phyloP scores from a whole-genome alignment of 2,797 vertebrate species.

The Ciconia nigra region DNA sequence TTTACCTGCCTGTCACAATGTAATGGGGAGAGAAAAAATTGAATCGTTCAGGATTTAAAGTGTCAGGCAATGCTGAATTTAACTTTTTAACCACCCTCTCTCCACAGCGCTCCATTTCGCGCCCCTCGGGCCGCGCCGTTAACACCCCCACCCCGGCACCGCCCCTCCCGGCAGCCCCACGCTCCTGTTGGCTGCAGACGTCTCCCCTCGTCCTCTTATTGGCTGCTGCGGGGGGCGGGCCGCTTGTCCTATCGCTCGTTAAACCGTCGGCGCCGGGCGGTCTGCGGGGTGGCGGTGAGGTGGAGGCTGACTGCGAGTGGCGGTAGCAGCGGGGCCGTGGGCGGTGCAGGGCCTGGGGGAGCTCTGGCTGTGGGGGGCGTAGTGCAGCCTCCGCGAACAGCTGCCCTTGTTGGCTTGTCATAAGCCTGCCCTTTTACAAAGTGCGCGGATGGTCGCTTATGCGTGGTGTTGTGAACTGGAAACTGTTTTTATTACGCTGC shows the following conservation, averaged over 20 bases:
- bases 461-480: accelerated
- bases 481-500: too few species aligned
- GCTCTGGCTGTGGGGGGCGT: accelerated
- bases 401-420: background rate
- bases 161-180: background rate
- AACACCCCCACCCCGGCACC: too few species aligned
- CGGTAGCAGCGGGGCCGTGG: too few species aligned
- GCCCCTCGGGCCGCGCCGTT: accelerated
- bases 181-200: background rate
- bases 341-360: too few species aligned
- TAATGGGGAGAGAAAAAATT: accelerated
- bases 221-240: background rate
- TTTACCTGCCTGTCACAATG: too few species aligned
- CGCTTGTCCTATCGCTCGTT: background rate
- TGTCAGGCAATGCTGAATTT: accelerated
- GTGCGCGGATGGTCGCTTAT: too few species aligned
- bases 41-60: too few species aligned
- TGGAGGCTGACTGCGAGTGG: too few species aligned
- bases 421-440: background rate
- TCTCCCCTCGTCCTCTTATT: too few species aligned
- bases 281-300: too few species aligned
- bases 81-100: accelerated
- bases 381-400: accelerated
- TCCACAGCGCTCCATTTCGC: accelerated
- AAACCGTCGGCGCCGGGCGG: accelerated